Percentiles rank a stretch among this genome's conserved stretches.
Conservation (phyloP, 2,113 vertebrate species). For the Dolichallabes microphthalmus region DNA sequence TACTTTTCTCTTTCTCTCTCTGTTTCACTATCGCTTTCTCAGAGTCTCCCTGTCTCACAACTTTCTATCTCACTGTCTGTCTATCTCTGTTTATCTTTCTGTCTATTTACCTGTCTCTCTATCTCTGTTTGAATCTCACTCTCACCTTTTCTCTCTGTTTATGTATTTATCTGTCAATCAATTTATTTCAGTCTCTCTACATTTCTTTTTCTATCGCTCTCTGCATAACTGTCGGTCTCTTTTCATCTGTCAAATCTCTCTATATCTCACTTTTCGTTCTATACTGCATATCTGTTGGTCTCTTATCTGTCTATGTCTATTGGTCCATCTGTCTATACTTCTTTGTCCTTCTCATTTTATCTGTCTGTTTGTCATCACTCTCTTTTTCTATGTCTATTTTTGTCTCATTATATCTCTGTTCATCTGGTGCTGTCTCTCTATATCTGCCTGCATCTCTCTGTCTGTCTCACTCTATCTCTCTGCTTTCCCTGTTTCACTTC, state of each 20-base stretch:
- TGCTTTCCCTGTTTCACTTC: neutral
- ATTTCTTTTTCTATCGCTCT: neutral
- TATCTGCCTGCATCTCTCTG: neutral
- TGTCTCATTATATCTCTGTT: neutral
- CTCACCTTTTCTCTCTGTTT: neutral
- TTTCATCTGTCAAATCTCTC: neutral
- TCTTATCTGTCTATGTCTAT: neutral
- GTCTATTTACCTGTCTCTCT: no score
- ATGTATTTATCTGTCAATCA: neutral
- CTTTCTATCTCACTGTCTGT: no score
- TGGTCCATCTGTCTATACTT: neutral
- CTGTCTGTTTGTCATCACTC: neutral
- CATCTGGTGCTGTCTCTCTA: neutral
- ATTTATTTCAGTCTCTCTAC: no score
- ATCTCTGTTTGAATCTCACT: no score
- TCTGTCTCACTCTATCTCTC: neutral
- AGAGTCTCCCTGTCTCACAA: neutral
- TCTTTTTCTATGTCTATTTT: neutral
- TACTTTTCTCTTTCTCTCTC: neutral
- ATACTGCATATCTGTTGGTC: neutral
- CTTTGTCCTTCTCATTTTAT: neutral
- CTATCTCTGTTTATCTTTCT: no score
- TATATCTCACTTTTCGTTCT: neutral
- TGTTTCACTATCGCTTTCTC: neutral
- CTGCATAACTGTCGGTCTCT: neutral